phyloP scores from a whole-genome alignment of 2,113 vertebrate species.

The Plecturocebus donacophilus region DNA sequence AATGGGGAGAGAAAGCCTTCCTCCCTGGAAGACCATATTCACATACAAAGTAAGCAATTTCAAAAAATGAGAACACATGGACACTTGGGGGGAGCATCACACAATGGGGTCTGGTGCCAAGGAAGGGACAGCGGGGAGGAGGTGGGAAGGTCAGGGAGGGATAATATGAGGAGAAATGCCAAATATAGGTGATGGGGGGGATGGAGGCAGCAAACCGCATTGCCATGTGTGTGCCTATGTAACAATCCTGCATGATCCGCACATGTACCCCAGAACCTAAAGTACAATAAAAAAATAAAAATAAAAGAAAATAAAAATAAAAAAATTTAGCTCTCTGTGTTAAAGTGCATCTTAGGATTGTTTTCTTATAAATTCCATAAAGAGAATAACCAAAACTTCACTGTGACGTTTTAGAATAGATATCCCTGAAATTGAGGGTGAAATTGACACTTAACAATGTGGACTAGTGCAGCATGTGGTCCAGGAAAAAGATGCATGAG shows the following conservation, averaged over 20 bases:
- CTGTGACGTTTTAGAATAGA: slow-evolving; percentile 33
- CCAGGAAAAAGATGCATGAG: not conserved
- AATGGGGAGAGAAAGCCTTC: not conserved
- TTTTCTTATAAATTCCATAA: slow-evolving; percentile 1
- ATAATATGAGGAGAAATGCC: too few relatives aligned
- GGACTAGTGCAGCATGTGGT: not conserved
- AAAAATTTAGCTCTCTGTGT: not conserved
- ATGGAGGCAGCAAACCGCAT: too few relatives aligned
- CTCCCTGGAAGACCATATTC: not conserved
- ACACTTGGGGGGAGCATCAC: too few relatives aligned
- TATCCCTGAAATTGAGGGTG: slow-evolving; percentile 1
- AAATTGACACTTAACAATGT: slow-evolving; percentile 28
- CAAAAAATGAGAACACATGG: not conserved
- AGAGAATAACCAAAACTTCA: not conserved
- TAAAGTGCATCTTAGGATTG: not conserved
- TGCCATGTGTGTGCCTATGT: too few relatives aligned
- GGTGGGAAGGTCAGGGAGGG: too few relatives aligned
- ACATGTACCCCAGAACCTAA: too few relatives aligned
- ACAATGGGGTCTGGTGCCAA: too few relatives aligned
- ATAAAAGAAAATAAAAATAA: not conserved
- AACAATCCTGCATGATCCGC: too few relatives aligned
- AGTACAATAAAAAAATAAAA: too few relatives aligned
- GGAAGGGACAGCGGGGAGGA: too few relatives aligned
- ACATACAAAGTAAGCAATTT: not conserved
- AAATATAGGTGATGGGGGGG: too few relatives aligned